Evolutionary conservation across 2,888 invertebrate species (phyloP).

Genomic region (Parnassius apollo): DNA sequence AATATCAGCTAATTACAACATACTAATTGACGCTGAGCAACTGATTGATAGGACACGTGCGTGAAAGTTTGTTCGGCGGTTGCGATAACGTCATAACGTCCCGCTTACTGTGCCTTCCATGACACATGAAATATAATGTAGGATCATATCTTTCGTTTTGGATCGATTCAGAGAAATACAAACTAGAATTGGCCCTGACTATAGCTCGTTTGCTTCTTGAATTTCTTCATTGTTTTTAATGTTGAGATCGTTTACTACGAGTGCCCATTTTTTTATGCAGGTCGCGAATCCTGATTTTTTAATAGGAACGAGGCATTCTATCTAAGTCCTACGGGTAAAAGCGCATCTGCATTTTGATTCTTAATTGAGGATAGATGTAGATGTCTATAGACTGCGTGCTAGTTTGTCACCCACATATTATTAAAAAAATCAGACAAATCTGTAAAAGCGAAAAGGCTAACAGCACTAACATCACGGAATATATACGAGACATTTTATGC

Average conservation of each 20-base stretch:
- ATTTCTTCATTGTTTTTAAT: not conserved
- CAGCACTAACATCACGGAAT: too few species aligned
- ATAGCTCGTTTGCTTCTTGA: not conserved
- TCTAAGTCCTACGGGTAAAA: too few species aligned
- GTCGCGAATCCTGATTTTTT: too few species aligned
- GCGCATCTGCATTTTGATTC: too few species aligned
- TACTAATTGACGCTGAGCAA: slow-evolving; percentile 56
- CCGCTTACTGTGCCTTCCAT: not conserved
- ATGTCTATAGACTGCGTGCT: too few species aligned
- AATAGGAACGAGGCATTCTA: too few species aligned
- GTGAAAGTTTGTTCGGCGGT: slow-evolving; percentile 21
- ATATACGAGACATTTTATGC: too few species aligned
- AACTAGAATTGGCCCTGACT: not conserved
- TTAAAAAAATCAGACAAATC: too few species aligned
- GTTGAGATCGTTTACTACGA: not conserved
- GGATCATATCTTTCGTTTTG: slow-evolving; percentile 10
- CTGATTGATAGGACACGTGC: slow-evolving; percentile 47
- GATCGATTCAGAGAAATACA: slow-evolving; percentile 12
- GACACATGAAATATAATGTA: slow-evolving; percentile 16
- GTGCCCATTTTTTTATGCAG: not conserved
- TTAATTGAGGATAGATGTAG: too few species aligned
- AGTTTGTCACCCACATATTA: too few species aligned
- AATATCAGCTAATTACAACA: slow-evolving; percentile 48
- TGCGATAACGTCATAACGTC: slow-evolving; percentile 9
- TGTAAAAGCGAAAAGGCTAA: too few species aligned